Base-by-base conservation (phyloP, 2,113 vertebrate genomes). In the Nannobrachium achirus region DNA sequence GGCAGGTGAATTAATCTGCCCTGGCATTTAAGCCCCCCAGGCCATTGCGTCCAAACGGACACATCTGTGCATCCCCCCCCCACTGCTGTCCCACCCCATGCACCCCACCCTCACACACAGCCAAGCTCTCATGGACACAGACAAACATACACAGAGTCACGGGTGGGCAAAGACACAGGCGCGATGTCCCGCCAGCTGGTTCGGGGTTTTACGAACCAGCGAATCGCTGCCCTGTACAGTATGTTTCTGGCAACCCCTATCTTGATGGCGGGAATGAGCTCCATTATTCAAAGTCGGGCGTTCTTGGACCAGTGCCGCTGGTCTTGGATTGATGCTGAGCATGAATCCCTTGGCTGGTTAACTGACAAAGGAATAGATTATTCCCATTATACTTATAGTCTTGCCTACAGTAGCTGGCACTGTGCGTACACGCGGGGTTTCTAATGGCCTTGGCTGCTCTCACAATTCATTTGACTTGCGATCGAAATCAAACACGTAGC, bases 1-100 rank as follows among this genome's bases (percentile, higher is more conserved):
- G 68, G 76, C 68, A 81, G 83, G 82, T 83, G 76, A 82, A 83
- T 71, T 86, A 88, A 91, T 90, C 86, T 64, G 20, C 80, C 68
- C 56, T 83, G 75, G 86, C 85, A 78, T 87, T 89, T 78, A 69
- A 71, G 77, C 69, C 72, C 73, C 1, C 61, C 61, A 16, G 80
- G 76, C 59, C 51, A 63, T 65, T n/a, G n/a, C n/a, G n/a, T 67
- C 56, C 40, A 71, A 75, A 77, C 71, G 62, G 73, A 68, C 70
- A 83, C 68, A 79, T 82, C 78, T 84, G 71, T 33, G 53, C 16
- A 53, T 49, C 48, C 62, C 50, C 64, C 58, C 18, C 20, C 63
- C 49, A 69, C 74, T 71, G 72, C 64, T 19, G 56, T 53, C 15
- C 61, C 13, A 16, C 52, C 73, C 82, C 73, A 51, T 45, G 56